A percentile compares a stretch with the other conserved stretches of the same genome.
Conservation (phyloP, 1,140 invertebrate species). For the Meloidogyne chitwoodi region DNA sequence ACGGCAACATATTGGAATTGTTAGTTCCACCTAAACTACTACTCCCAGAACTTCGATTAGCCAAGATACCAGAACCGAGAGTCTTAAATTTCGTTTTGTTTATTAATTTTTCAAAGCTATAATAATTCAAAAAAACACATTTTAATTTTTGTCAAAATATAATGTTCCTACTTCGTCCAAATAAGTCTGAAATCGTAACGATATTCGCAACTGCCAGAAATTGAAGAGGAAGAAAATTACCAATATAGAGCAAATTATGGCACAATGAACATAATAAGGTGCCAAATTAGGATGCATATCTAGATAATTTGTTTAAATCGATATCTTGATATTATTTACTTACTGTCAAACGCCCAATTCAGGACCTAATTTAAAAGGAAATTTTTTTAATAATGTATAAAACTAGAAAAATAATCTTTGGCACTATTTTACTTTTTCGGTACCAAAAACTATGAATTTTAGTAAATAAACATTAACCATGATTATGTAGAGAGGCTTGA, state of each 20-base stretch:
- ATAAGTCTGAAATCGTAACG: constrained; percentile 13
- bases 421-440: no score
- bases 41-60: background rate
- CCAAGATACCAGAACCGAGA: background rate
- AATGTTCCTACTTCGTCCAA: background rate
- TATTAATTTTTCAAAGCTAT: no score
- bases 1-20: background rate
- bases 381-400: no score
- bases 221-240: constrained; percentile 37
- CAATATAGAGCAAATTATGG: constrained; percentile 10
- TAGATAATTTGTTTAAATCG: constrained; percentile 3
- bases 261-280: constrained; percentile 31
- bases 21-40: background rate
- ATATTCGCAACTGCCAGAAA: constrained; percentile 29
- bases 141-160: background rate
- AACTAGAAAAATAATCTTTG: no score
- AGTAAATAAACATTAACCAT: constrained; percentile 23
- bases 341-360: constrained; percentile 46
- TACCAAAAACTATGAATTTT: background rate
- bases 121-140: background rate
- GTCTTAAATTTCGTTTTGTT: background rate
- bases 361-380: background rate
- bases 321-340: constrained; percentile 1
- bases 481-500: constrained; percentile 42
- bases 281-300: constrained; percentile 29